Evolutionary conservation across 2,888 invertebrate species (phyloP).

Genomic region (Hemicrepidius hirtus): DNA sequence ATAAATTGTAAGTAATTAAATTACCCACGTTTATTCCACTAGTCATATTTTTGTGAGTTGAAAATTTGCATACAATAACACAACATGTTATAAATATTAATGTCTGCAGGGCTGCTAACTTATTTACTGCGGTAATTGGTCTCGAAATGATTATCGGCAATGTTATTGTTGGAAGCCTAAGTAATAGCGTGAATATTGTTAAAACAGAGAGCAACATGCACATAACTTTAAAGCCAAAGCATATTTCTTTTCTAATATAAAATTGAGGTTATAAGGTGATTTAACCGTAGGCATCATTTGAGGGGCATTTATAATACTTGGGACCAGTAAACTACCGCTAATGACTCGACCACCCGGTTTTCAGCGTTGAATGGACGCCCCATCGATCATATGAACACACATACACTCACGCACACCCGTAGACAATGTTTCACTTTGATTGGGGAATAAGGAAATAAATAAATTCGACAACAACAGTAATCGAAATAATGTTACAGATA

Average conservation of each 20-base stretch:
- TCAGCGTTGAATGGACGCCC: conserved; percentile 57
- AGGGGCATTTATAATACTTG: conserved; percentile 52
- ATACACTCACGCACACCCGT: conserved; percentile 53
- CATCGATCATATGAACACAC: conserved; percentile 60
- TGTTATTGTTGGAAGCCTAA: not conserved
- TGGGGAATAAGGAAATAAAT: conserved; percentile 34
- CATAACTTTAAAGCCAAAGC: not conserved
- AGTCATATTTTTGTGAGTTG: conserved; percentile 34
- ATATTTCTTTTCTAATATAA: conserved; percentile 27
- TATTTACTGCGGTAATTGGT: conserved; percentile 47
- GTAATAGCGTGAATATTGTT: not conserved
- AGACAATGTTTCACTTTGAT: conserved; percentile 47
- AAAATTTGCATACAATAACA: conserved; percentile 50
- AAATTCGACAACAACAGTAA: conserved; percentile 13
- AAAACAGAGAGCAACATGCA: not conserved
- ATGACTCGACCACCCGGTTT: conserved; percentile 63
- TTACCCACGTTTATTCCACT: conserved; percentile 31
- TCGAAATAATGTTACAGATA: not conserved
- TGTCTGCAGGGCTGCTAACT: conserved; percentile 34
- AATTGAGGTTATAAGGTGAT: conserved; percentile 40
- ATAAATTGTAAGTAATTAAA: conserved; percentile 43
- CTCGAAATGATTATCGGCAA: conserved; percentile 25
- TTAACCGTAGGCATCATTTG: conserved; percentile 42
- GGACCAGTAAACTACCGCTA: conserved; percentile 61
- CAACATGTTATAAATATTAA: conserved; percentile 45